Conservation (phyloP, 1,140 invertebrate species). For the Heterodera carotae region DNA sequence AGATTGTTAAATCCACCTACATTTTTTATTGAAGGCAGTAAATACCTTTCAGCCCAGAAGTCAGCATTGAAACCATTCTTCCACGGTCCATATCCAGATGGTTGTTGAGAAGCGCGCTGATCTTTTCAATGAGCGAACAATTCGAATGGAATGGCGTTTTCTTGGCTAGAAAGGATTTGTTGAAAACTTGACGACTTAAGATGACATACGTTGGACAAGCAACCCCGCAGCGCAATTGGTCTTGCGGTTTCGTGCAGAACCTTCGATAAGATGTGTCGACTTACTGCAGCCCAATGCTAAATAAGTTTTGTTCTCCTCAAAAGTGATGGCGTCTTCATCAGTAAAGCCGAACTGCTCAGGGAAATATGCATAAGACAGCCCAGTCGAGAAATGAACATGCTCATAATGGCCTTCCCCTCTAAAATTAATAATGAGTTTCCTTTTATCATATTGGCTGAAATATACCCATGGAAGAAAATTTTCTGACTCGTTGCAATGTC, state of each 20-base stretch:
- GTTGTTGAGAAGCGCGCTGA: background rate
- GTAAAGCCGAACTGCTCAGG: slow-evolving; percentile 15
- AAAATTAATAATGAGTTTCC: background rate
- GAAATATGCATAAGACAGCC: slow-evolving; percentile 7
- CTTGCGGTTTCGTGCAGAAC: background rate
- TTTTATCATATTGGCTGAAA: background rate
- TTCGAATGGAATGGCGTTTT: slow-evolving; percentile 28
- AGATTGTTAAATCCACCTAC: too few relatives aligned
- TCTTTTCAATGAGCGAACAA: slow-evolving; percentile 13
- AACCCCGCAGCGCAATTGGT: background rate
- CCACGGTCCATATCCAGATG: background rate
- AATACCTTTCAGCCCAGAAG: slow-evolving; percentile 14
- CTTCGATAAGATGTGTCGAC: slow-evolving; percentile 19
- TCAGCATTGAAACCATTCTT: slow-evolving; percentile 3
- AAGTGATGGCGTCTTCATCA: slow-evolving; percentile 5
- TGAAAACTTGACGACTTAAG: background rate
- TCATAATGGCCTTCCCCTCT: slow-evolving; percentile 9
- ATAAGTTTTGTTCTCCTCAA: slow-evolving; percentile 27
- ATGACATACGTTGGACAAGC: slow-evolving; percentile 19
- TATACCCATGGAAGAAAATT: slow-evolving; percentile 22
- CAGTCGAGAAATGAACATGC: slow-evolving; percentile 29
- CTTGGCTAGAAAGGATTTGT: slow-evolving; percentile 6
- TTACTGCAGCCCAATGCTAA: slow-evolving; percentile 13
- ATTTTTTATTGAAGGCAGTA: too few relatives aligned
- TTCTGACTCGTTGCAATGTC: slow-evolving; percentile 39